phyloP scores from a whole-genome alignment of 2,113 vertebrate species.

The Sminthopsis crassicaudata region DNA sequence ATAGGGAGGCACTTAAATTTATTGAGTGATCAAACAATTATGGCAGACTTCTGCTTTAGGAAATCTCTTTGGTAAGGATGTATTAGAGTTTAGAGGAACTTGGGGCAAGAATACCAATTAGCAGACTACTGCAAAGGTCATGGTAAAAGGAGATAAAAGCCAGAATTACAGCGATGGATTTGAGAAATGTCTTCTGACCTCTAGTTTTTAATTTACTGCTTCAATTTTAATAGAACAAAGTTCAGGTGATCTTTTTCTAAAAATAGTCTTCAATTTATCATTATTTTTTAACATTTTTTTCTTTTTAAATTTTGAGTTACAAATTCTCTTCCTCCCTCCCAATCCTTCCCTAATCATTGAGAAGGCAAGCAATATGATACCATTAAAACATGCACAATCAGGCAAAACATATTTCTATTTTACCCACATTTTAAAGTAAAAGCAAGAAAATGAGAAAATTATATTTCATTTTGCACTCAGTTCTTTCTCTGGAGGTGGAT shows the following conservation, averaged over 20 bases:
- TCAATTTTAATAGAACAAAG: not conserved
- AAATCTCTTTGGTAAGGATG: not conserved
- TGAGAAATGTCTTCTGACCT: not conserved
- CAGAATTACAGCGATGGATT: not conserved
- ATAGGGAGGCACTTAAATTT: not conserved
- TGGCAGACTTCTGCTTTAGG: not conserved
- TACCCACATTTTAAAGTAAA: not conserved
- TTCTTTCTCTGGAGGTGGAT: not conserved
- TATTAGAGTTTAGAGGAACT: not conserved
- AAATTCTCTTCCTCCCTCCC: not conserved
- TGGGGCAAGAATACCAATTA: not conserved
- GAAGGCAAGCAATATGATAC: not conserved
- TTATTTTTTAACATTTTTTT: not conserved
- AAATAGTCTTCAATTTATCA: not conserved
- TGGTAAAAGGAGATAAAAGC: not conserved
- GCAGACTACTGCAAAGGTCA: not conserved
- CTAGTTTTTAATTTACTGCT: conserved; percentile 30
- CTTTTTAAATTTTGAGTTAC: not conserved
- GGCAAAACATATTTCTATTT: not conserved
- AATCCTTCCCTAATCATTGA: not conserved
- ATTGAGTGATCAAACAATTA: not conserved
- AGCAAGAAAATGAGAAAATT: not conserved
- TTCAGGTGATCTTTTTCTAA: not conserved
- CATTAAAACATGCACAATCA: not conserved
- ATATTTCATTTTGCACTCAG: not conserved